phyloP scores from a whole-genome alignment of 2,888 invertebrate species.

The Tuta absoluta region DNA sequence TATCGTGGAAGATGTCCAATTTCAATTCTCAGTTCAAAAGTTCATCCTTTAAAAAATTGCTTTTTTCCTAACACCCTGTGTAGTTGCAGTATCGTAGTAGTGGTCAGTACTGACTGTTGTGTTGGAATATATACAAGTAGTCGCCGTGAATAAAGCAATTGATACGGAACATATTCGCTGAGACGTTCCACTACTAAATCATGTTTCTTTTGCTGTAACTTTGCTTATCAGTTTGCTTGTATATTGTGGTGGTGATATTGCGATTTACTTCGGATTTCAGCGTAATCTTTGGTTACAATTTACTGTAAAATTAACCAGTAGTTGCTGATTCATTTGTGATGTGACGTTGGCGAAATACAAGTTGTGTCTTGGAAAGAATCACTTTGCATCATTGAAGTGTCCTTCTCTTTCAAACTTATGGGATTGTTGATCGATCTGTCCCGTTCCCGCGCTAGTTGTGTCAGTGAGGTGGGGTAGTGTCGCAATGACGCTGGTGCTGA shows the following conservation, averaged over 20 bases:
- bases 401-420: too few relatives aligned
- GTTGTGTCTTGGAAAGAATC: not conserved
- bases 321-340: not conserved
- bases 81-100: not conserved
- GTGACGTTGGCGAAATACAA: not conserved
- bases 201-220: not conserved
- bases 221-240: not conserved
- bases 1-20: too few relatives aligned
- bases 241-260: too few relatives aligned
- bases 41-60: too few relatives aligned
- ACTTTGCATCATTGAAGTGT: too few relatives aligned
- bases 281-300: not conserved
- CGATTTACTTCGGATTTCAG: not conserved
- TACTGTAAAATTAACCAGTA: not conserved
- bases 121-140: not conserved
- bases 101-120: not conserved
- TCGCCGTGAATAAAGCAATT: not conserved
- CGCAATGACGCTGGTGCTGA: constrained; percentile 31
- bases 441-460: not conserved
- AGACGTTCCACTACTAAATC: not conserved
- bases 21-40: too few relatives aligned
- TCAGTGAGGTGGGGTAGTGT: constrained; percentile 1
- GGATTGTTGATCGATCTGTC: too few relatives aligned
- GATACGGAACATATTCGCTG: not conserved
- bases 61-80: too few relatives aligned